Evolutionary conservation across 2,888 invertebrate genomes (phyloP).

Genomic region (Melipona beecheii): DNA sequence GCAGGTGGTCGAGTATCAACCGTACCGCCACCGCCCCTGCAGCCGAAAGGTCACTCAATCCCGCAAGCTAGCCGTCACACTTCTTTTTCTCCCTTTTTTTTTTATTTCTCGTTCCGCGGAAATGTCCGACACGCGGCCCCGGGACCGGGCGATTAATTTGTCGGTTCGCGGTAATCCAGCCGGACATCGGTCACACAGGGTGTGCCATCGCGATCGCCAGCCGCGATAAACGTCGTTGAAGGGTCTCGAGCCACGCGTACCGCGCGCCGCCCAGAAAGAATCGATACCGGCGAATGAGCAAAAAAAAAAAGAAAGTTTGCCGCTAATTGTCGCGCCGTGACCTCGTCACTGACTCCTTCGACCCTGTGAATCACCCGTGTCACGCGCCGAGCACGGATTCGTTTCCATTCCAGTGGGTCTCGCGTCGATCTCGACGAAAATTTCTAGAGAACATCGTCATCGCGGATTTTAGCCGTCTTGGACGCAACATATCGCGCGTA

Average conservation of each 20-base stretch:
- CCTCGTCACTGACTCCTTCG: neutral
- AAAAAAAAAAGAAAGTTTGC: slow-evolving; percentile 10
- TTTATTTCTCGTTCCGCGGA: too few species aligned
- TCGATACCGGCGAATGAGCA: slow-evolving; percentile 40
- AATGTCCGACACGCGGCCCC: too few species aligned
- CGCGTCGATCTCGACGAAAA: too few species aligned
- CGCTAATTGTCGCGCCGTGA: slow-evolving; percentile 14
- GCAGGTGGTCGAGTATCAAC: slow-evolving; percentile 2
- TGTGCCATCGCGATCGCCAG: slow-evolving; percentile 41
- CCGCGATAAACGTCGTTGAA: slow-evolving; percentile 53
- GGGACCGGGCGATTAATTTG: slow-evolving; percentile 49
- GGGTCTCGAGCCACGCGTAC: neutral
- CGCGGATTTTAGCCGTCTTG: too few species aligned
- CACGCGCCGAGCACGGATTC: too few species aligned
- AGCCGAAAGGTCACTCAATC: slow-evolving; percentile 40
- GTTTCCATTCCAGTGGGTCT: too few species aligned
- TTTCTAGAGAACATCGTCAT: too few species aligned
- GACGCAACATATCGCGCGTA: too few species aligned
- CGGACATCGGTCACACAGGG: slow-evolving; percentile 23
- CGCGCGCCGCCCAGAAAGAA: slow-evolving; percentile 1
- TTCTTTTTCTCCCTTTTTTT: too few species aligned
- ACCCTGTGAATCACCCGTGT: neutral
- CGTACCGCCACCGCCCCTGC: neutral
- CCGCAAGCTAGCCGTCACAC: slow-evolving; percentile 5
- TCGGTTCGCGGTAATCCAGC: slow-evolving; percentile 52